These are phyloP conservation scores for Macaria liturata DNA, from an alignment of 2,888 invertebrate species.

Conservation along the genomic window DNA sequence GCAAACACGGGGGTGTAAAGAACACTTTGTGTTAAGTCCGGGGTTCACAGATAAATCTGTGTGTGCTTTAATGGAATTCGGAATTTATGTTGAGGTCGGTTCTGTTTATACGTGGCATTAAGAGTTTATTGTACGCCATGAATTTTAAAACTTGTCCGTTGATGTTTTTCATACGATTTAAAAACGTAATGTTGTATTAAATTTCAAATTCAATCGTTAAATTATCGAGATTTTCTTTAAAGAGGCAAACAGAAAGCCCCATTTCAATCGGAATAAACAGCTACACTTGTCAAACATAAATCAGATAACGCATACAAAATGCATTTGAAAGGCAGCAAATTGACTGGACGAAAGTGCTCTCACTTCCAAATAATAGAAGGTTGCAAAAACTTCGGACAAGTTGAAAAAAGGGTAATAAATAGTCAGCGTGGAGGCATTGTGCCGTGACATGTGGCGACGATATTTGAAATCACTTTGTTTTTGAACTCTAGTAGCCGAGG, in stretches of 20 bases:
- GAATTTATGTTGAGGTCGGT: slow-evolving; percentile 69
- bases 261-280: slow-evolving; percentile 21
- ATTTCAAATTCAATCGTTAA: no score
- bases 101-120: slow-evolving; percentile 61
- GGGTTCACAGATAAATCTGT: slow-evolving; percentile 43
- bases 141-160: slow-evolving; percentile 22
- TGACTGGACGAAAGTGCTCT: slow-evolving; percentile 62
- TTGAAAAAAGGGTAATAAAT: slow-evolving; percentile 37
- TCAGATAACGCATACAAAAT: slow-evolving; percentile 39
- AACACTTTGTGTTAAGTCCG: slow-evolving; percentile 59
- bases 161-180: background rate
- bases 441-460: slow-evolving; percentile 47
- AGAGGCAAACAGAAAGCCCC: slow-evolving; percentile 7
- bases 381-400: slow-evolving; percentile 42
- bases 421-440: slow-evolving; percentile 41
- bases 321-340: slow-evolving; percentile 51
- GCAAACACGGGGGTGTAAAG: slow-evolving; percentile 66
- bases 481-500: slow-evolving; percentile 24
- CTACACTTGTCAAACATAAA: slow-evolving; percentile 36
- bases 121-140: slow-evolving; percentile 45
- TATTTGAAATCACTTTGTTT: slow-evolving; percentile 38
- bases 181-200: background rate
- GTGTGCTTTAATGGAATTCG: slow-evolving; percentile 71
- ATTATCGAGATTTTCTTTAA: no score
- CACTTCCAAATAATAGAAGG: slow-evolving; percentile 47